Percentiles rank a stretch among this genome's conserved stretches.
Evolutionary conservation across 64 coral and sea anemone species (phyloP).

Genomic region (Pachyseris speciosa): DNA sequence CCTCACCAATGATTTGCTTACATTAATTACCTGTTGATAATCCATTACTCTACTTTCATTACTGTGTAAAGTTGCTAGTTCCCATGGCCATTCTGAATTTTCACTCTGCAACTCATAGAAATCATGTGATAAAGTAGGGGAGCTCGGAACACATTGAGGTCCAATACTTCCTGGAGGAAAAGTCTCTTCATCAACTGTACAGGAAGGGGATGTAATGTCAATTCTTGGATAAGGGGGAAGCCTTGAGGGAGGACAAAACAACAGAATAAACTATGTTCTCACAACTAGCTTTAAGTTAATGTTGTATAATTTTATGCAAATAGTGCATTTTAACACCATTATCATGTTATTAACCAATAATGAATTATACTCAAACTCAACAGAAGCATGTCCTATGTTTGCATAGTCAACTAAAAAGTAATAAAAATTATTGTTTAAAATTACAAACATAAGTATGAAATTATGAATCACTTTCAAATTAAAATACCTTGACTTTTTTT

Average conservation of each 20-base stretch:
- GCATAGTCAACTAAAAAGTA: too few species aligned
- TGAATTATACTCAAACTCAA: too few species aligned
- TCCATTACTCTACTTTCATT: background rate
- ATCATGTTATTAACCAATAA: too few species aligned
- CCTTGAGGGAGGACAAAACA: background rate
- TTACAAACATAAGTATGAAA: too few species aligned
- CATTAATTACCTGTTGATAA: background rate
- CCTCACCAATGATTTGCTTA: background rate
- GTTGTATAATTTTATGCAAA: too few species aligned
- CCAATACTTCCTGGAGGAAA: background rate
- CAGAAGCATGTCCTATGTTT: too few species aligned
- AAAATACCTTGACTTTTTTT: too few species aligned
- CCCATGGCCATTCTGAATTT: background rate
- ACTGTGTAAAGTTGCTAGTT: background rate
- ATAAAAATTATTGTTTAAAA: too few species aligned
- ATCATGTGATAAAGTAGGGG: background rate
- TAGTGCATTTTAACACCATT: too few species aligned
- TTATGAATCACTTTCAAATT: too few species aligned
- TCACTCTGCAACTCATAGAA: background rate
- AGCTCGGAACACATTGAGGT: conserved; percentile 18
- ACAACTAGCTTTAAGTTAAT: too few species aligned
- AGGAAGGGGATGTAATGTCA: background rate
- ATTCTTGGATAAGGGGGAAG: background rate
- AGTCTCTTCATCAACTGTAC: conserved; percentile 18
- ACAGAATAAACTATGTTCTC: too few species aligned